Evolutionary conservation across 1,140 invertebrate species (phyloP).

Genomic region (Drosophila lacertosa): DNA sequence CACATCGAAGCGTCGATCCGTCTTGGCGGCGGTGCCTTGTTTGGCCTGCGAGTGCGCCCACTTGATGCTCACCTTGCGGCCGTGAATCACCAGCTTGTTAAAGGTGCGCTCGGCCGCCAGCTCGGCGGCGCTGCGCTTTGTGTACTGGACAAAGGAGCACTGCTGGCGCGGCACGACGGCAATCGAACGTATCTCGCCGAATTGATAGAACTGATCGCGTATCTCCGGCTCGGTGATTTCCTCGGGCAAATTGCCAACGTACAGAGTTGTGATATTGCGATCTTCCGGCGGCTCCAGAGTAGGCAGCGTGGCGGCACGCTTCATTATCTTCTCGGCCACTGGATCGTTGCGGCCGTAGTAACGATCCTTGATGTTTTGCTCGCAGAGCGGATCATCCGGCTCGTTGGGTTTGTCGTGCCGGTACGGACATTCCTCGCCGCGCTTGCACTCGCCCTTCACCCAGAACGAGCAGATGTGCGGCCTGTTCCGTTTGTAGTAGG

Average conservation of each 20-base stretch:
- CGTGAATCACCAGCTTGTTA: slow-evolving; percentile 96
- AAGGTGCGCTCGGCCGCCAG: slow-evolving; percentile 97
- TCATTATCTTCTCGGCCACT: slow-evolving; percentile 98
- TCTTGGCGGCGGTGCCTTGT: slow-evolving; percentile 84
- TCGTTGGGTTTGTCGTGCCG: slow-evolving; percentile 99
- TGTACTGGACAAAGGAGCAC: slow-evolving; percentile 99
- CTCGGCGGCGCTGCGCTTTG: slow-evolving; percentile 94
- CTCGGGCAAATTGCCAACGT: slow-evolving; percentile 96
- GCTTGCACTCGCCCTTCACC: slow-evolving; percentile 99
- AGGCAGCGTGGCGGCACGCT: slow-evolving; percentile 96
- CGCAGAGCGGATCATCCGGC: slow-evolving; percentile 99
- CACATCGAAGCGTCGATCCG: slow-evolving; percentile 87
- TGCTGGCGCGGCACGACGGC: slow-evolving; percentile 96
- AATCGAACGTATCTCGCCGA: slow-evolving; percentile 98
- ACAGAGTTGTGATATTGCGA: slow-evolving; percentile 97
- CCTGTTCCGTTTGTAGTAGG: slow-evolving; percentile 99
- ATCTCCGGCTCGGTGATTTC: slow-evolving; percentile 95
- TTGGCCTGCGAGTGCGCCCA: slow-evolving; percentile 97
- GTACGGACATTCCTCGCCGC: slow-evolving; percentile 99
- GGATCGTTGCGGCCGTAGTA: slow-evolving; percentile 99
- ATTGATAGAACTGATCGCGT: slow-evolving; percentile 94
- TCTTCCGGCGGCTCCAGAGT: slow-evolving; percentile 98
- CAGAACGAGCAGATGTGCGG: slow-evolving; percentile 99
- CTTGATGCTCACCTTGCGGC: slow-evolving; percentile 95
- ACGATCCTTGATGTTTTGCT: slow-evolving; percentile 99